phyloP scores from a whole-genome alignment of 2,113 vertebrate genomes.

The Octodon degus region DNA sequence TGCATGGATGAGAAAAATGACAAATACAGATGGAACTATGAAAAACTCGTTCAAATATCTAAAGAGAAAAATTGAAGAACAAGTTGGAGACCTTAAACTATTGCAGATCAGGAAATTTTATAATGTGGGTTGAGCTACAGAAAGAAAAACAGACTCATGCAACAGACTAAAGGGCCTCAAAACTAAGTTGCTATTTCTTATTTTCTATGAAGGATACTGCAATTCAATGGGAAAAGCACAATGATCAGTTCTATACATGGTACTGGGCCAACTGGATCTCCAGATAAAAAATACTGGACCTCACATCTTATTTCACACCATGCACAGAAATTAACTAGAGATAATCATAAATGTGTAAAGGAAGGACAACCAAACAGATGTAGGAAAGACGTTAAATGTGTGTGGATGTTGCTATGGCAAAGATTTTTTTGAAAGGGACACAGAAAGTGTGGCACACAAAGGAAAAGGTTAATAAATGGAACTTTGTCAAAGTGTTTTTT shows the following conservation, averaged over 20 bases:
- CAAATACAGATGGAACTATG: neutral
- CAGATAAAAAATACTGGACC: neutral
- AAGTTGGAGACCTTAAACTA: neutral
- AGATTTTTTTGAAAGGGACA: neutral
- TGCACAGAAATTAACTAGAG: neutral
- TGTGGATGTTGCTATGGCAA: neutral
- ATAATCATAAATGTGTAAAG: constrained; percentile 9
- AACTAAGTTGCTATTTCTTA: neutral
- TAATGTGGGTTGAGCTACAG: neutral
- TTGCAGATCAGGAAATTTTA: neutral
- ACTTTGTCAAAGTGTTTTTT: constrained; percentile 7
- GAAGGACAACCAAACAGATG: neutral
- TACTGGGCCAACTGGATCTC: neutral
- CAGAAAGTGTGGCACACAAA: neutral
- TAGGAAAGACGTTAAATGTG: neutral
- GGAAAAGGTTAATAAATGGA: neutral
- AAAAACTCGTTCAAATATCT: neutral
- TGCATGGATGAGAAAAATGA: neutral
- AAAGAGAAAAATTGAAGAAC: constrained; percentile 20
- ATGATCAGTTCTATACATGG: neutral
- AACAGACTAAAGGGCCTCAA: neutral
- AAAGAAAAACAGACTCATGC: neutral
- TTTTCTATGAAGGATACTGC: neutral
- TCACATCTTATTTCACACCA: neutral
- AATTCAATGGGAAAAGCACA: neutral